Percentiles rank a stretch among this genome's conserved stretches.
Evolutionary conservation across 2,797 vertebrate genomes (phyloP).

Genomic region (Enteromius anoplus): DNA sequence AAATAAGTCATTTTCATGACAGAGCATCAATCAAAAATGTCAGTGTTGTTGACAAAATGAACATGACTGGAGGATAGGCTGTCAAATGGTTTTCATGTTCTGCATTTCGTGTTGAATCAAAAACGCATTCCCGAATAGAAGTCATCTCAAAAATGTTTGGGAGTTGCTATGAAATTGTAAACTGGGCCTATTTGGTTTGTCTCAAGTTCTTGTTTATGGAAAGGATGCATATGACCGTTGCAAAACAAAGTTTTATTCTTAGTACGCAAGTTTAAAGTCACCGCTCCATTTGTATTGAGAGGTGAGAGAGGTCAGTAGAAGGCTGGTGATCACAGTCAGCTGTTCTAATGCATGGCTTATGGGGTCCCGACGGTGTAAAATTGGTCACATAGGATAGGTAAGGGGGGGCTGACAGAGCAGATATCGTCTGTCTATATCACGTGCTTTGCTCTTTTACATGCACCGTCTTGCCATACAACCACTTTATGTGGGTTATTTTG

Average conservation of each 20-base stretch:
- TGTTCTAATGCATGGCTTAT: slow-evolving; percentile 66
- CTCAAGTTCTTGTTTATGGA: slow-evolving; percentile 26
- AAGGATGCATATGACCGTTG: neutral
- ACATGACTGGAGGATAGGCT: neutral
- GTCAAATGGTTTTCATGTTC: slow-evolving; percentile 25
- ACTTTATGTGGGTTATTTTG: neutral
- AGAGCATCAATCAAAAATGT: slow-evolving; percentile 22
- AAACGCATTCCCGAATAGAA: slow-evolving; percentile 11
- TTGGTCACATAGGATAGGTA: slow-evolving; percentile 50
- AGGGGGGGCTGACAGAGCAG: slow-evolving; percentile 27
- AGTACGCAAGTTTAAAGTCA: neutral
- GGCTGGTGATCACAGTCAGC: slow-evolving; percentile 67
- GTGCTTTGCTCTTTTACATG: neutral
- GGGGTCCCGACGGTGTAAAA: slow-evolving; percentile 60
- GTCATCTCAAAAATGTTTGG: slow-evolving; percentile 12
- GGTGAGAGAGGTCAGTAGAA: slow-evolving; percentile 52
- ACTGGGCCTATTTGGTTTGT: neutral
- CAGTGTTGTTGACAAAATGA: slow-evolving; percentile 23
- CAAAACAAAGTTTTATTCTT: slow-evolving; percentile 24
- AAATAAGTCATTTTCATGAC: neutral
- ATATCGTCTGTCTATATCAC: slow-evolving; percentile 17
- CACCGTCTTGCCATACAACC: neutral
- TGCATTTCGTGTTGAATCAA: slow-evolving; percentile 22
- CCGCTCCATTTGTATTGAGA: slow-evolving; percentile 13
- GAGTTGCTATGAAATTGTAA: neutral